A percentile compares a stretch with the other conserved stretches of the same genome.
phyloP scores from a whole-genome alignment of 2,113 vertebrate genomes.

The Ochotona princeps region DNA sequence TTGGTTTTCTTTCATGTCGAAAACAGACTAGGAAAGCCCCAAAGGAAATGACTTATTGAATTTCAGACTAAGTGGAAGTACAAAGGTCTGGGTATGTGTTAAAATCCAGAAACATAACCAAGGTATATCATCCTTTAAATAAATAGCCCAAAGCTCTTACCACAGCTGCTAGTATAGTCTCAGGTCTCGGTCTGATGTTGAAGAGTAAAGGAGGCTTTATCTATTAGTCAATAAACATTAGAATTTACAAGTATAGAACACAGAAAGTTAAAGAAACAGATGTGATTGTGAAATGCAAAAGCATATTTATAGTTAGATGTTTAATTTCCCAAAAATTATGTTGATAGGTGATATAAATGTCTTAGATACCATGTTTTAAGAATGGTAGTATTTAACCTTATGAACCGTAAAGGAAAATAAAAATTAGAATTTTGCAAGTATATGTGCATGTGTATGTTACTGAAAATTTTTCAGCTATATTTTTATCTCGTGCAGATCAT shows the following conservation, averaged over 20 bases:
- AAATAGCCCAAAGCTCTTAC: fast-evolving
- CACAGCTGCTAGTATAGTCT: fast-evolving
- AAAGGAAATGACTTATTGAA: background rate
- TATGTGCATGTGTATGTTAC: background rate
- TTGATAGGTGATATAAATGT: background rate
- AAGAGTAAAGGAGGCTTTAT: background rate
- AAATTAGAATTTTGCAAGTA: slow-evolving; percentile 9
- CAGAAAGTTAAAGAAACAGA: background rate
- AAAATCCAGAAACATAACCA: background rate
- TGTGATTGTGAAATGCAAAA: background rate
- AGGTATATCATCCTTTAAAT: fast-evolving
- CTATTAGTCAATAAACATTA: background rate
- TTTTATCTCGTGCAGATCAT: background rate
- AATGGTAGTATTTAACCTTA: background rate
- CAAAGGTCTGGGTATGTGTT: background rate
- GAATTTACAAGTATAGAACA: background rate
- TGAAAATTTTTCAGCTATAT: background rate
- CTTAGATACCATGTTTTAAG: background rate
- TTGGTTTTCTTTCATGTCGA: too few relatives aligned
- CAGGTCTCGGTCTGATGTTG: background rate
- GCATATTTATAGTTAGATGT: background rate
- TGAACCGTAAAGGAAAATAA: background rate
- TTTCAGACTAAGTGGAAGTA: background rate
- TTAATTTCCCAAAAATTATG: slow-evolving; percentile 19
- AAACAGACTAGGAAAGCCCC: background rate